Evolutionary conservation across 1,140 invertebrate species (phyloP), one percentile per base, ranked within the genome.

Genomic region (Potamilus streckersoni): DNA sequence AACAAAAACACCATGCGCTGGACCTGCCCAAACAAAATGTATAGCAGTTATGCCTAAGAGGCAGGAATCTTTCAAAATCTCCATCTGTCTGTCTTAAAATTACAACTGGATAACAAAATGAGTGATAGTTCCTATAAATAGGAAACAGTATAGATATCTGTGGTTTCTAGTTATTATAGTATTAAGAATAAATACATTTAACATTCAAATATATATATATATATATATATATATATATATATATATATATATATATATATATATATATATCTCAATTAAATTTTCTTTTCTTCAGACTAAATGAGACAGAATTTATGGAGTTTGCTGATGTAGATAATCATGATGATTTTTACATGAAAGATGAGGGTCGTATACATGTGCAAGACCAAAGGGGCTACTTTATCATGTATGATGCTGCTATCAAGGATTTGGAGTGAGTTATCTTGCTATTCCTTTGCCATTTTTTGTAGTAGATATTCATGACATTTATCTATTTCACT

Each of bases 301-400:
- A 76, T 79, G 89, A 90, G 73, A 64, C 83, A 38, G 89, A 89
- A 71, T 90, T 89, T 73, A 88, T 90, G 55, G 82, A 90, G 73
- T 90, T 86, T 76, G 75, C 84, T 58, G 88, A 90, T 38, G 79
- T 90, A 31, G 88, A 90, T 27, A 90, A 90, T 71, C 89, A 90
- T 82, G 89, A 90, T 84, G 89, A 90, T 74, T 90, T 90, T 79
- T 89, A 90, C 79, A 79, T 84, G 17, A 73, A 85, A 38, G 88
- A 90, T 16, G 88, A 90, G 65, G 88, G 85, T 0, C 76, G 86
- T 59, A 78, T 90, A 55, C 87, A 90, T 79, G 88, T 90, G 49
- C 84, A 88, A 55, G 89, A 90, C 74, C 87, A 89, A 80, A 78
- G 83, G 68, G 89, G 89, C 1, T 85, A 87, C 62, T 88, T 86